Evolutionary conservation across 2,888 invertebrate genomes (phyloP).

Genomic region (Leistus spinibarbis): DNA sequence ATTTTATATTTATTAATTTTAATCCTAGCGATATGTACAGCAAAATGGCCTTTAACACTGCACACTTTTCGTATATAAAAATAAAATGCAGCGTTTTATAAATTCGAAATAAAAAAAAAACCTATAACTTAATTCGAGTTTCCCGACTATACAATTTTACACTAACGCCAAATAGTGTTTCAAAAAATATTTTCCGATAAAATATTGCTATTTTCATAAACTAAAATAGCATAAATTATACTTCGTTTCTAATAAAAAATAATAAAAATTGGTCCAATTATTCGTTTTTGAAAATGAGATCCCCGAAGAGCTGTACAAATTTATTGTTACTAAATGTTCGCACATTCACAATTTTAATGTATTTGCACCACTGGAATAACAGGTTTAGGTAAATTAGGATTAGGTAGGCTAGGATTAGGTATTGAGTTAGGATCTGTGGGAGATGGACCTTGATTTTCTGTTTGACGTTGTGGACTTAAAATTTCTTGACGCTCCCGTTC

Average conservation of each 20-base stretch:
- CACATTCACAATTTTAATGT: background rate
- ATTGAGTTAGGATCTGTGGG: background rate
- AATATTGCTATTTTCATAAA: too few species aligned
- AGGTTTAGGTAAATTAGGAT: background rate
- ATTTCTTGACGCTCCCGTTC: conserved; percentile 77
- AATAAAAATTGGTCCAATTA: background rate
- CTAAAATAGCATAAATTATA: too few species aligned
- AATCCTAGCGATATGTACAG: background rate
- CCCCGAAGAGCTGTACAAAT: too few species aligned
- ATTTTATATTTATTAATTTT: background rate
- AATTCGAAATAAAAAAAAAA: background rate
- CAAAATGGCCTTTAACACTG: background rate
- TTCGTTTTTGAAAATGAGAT: too few species aligned
- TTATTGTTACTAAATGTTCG: background rate
- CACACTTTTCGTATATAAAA: background rate
- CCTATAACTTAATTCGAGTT: background rate
- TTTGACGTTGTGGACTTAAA: conserved; percentile 64
- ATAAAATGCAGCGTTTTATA: background rate
- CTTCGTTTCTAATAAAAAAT: too few species aligned
- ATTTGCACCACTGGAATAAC: background rate
- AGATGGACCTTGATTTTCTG: conserved; percentile 19
- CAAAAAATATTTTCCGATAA: too few species aligned
- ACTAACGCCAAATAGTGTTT: background rate
- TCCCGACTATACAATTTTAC: background rate
- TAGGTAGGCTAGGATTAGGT: background rate